phyloP scores from a whole-genome alignment of 92 coral and sea anemone genomes.

The Zoanthus sociatus region DNA sequence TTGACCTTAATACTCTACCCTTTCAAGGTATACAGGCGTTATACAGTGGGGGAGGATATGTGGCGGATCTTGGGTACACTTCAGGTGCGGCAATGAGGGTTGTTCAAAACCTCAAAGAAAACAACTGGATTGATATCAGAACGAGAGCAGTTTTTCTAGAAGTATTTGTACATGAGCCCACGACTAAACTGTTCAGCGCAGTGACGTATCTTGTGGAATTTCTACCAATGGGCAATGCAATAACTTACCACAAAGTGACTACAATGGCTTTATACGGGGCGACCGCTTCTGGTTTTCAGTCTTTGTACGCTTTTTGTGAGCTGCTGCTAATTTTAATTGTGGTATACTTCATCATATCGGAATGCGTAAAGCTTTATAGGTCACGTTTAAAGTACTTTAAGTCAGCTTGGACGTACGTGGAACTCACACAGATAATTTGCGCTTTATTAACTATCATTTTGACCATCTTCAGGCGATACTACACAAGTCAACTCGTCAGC shows the following conservation, averaged over 20 bases:
- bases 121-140: conserved; percentile 86
- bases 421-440: conserved; percentile 77
- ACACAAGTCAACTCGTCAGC: conserved; percentile 79
- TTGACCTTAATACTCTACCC: conserved; percentile 68
- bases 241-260: conserved; percentile 70
- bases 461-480: conserved; percentile 88
- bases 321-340: conserved; percentile 78
- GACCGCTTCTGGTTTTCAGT: conserved; percentile 69
- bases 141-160: conserved; percentile 96
- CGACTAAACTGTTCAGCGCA: conserved; percentile 88
- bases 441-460: conserved; percentile 83
- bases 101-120: conserved; percentile 69
- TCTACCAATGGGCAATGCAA: conserved; percentile 81
- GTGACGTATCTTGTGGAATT: conserved; percentile 84
- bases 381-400: conserved; percentile 78
- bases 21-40: conserved; percentile 56
- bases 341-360: conserved; percentile 77
- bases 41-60: conserved; percentile 92
- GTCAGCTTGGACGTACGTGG: conserved; percentile 86
- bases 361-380: conserved; percentile 78
- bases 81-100: conserved; percentile 79
- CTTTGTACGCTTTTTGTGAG: conserved; percentile 85
- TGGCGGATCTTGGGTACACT: conserved; percentile 95
- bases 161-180: conserved; percentile 84
- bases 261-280: conserved; percentile 91